phyloP scores from a whole-genome alignment of 2,113 vertebrate genomes.

The Uria lomvia region DNA sequence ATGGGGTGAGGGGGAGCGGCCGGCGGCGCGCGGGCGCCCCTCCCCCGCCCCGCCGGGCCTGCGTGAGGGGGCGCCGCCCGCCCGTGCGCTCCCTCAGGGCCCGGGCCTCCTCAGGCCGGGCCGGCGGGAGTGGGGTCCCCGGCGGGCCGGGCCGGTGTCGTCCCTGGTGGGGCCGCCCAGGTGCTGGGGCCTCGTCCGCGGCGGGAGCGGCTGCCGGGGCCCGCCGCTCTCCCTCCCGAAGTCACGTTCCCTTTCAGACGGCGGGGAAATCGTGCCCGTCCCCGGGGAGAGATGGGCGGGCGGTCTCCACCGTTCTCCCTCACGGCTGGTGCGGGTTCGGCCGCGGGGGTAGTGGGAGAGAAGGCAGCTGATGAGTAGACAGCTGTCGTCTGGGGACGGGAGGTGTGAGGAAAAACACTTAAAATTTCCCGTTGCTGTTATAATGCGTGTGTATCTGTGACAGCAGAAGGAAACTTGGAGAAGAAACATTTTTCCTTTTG shows the following conservation, averaged over 20 bases:
- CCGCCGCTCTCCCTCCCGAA: not conserved
- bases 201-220: not conserved
- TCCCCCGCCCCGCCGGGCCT: not conserved
- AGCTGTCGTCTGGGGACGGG: not conserved
- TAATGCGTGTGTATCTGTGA: not conserved
- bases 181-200: not conserved
- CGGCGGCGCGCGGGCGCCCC: not conserved
- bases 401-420: not conserved
- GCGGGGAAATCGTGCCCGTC: not conserved
- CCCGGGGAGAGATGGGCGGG: not conserved
- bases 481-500: not conserved
- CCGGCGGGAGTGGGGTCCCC: not conserved
- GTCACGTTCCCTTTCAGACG: not conserved
- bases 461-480: not conserved
- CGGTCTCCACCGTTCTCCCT: not conserved
- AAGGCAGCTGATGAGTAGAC: not conserved
- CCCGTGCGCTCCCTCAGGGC: not conserved
- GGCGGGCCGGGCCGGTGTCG: not conserved
- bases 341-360: not conserved
- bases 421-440: not conserved
- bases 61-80: not conserved
- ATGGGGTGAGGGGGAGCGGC: not conserved
- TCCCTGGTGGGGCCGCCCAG: not conserved
- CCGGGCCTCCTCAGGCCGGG: not conserved
- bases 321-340: rapidly evolving